Evolutionary conservation across 2,888 invertebrate species (phyloP), one percentile per base, ranked within the genome.

Genomic region (Drepana falcataria): DNA sequence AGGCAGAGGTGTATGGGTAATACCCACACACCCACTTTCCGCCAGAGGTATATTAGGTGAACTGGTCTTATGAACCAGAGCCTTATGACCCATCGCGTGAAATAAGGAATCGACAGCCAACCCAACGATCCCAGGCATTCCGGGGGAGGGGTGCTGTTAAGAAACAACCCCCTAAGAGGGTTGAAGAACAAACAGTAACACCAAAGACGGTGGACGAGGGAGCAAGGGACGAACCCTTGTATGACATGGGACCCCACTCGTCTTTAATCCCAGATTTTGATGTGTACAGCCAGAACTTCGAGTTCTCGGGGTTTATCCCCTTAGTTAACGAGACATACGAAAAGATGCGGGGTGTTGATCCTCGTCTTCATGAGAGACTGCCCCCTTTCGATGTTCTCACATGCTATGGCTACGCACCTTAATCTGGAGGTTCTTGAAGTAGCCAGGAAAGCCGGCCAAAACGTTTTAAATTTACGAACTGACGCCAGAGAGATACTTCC

Each of bases 241-340:
- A 63, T 52, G 61, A 64, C 7, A 55, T 64, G 0, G 63, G 63
- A 9, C 63, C 63, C 2, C 59, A 59, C 44, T 59, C 59, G 0
- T 55, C 58, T 0, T 34, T 59, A 4, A 33, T 58, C 0, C 49
- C 60, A 2, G 52, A n/a, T 1, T 51, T 52, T n/a, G 60, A 59
- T 4, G 40, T 47, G 0, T 57, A 55, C 34, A 48, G 54, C 44
- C 60, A 63, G 21, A 63, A 61, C 35, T 59, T 60, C 35, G 57
- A 64, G 1, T 61, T 44, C 40, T 53, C 55, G n/a, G 59, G 61
- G 7, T 64, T 59, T 47, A 55, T 60, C 2, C 54, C 56, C 0
- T 3, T 59, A 6, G 53, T 62, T 4, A 51, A 62, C 6, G 51
- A 55, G 37, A 58, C 58, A 2, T 62, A 59, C 35, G 59, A 59